These are phyloP conservation scores for Rhynchonema sp. DNA, from an alignment of 2,888 invertebrate genomes.

Conservation along the genomic window DNA sequence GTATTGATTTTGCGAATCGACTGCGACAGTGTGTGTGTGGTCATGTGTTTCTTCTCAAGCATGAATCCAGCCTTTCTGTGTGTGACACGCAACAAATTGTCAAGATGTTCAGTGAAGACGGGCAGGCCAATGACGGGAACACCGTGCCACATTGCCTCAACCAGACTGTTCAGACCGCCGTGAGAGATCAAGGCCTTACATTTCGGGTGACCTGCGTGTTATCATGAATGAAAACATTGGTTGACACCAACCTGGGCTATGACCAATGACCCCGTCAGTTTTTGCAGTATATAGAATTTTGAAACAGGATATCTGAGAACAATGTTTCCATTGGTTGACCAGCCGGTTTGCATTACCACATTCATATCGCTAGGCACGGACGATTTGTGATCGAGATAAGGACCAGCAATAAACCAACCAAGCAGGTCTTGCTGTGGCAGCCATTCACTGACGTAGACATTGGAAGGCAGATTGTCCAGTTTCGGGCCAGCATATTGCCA, in stretches of 20 bases:
- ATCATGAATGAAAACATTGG: no score
- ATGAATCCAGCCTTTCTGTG: conserved; percentile 21
- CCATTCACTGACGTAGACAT: conserved; percentile 28
- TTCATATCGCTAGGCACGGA: no score
- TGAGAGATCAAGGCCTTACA: conserved; percentile 22
- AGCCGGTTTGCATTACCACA: no score
- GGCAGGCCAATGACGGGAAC: conserved; percentile 24
- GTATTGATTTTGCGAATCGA: conserved; percentile 11
- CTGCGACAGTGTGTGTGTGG: conserved; percentile 8
- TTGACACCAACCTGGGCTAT: no score
- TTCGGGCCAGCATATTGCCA: conserved; percentile 20
- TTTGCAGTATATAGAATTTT: no score
- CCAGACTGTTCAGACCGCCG: conserved; percentile 25
- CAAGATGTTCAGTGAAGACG: conserved; percentile 14
- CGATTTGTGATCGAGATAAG: no score
- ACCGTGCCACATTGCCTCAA: conserved; percentile 26
- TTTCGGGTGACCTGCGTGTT: conserved; percentile 17
- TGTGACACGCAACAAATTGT: conserved; percentile 18
- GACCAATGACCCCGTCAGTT: no score
- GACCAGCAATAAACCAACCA: no score
- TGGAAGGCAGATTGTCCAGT: conserved; percentile 15
- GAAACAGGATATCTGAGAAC: no score
- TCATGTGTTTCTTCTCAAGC: conserved; percentile 13
- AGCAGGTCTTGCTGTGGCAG: conserved; percentile 33
- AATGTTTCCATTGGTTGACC: no score